These are phyloP conservation scores for Blennius ocellaris DNA, from an alignment of 2,113 vertebrate genomes.

Conservation along the genomic window DNA sequence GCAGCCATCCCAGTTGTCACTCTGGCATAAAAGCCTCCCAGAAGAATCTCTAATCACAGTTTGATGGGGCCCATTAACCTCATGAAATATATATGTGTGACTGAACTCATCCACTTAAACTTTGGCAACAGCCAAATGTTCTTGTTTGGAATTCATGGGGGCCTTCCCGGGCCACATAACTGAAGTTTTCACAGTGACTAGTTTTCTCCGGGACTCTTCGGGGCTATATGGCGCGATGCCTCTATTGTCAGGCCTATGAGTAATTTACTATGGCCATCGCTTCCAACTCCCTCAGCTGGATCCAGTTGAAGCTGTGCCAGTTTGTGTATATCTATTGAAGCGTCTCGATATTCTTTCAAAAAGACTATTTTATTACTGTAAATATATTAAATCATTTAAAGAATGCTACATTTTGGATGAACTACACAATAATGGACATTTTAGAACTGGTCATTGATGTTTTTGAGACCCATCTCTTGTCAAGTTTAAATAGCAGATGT, in stretches of 20 bases:
- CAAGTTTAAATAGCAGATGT: too few species aligned
- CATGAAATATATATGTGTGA: slow-evolving; percentile 80
- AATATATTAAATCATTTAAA: not conserved
- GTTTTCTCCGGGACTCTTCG: slow-evolving; percentile 64
- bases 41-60: slow-evolving; percentile 74
- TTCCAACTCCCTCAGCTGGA: slow-evolving; percentile 37
- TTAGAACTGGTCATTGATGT: too few species aligned
- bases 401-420: not conserved
- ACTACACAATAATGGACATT: too few species aligned
- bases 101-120: slow-evolving; percentile 79
- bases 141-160: slow-evolving; percentile 62
- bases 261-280: slow-evolving; percentile 43
- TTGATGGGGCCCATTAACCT: slow-evolving; percentile 75
- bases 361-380: not conserved
- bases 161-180: slow-evolving; percentile 39
- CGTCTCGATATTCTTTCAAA: slow-evolving; percentile 11
- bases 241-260: slow-evolving; percentile 62
- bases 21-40: slow-evolving; percentile 65
- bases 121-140: slow-evolving; percentile 74
- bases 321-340: slow-evolving; percentile 27
- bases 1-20: slow-evolving; percentile 48
- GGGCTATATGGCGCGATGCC: slow-evolving; percentile 62
- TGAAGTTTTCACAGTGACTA: slow-evolving; percentile 57
- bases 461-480: too few species aligned
- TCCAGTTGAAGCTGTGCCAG: slow-evolving; percentile 50